Conservation (phyloP, 2,888 invertebrate species). For the Hydriomena furcata region DNA sequence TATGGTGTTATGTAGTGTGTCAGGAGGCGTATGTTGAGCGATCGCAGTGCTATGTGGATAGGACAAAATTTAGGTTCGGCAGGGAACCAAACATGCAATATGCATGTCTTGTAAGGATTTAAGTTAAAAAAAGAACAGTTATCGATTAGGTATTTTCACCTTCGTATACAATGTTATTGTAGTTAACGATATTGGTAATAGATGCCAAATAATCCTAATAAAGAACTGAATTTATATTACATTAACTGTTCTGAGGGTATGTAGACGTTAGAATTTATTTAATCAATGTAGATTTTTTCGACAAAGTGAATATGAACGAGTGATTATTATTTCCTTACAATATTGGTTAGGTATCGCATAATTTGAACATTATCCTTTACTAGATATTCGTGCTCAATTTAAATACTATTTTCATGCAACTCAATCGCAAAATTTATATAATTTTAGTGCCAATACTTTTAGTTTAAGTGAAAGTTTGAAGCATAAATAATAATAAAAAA, state of each 20-base stretch:
- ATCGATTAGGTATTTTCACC: conserved; percentile 76
- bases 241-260: conserved; percentile 83
- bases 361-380: conserved; percentile 31
- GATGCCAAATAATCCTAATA: conserved; percentile 83
- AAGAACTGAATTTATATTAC: conserved; percentile 83
- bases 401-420: conserved; percentile 45
- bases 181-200: conserved; percentile 79
- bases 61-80: conserved; percentile 80
- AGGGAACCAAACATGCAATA: conserved; percentile 67
- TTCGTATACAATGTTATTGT: conserved; percentile 79
- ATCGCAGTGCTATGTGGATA: conserved; percentile 56
- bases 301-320: conserved; percentile 43
- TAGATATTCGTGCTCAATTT: conserved; percentile 57
- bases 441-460: conserved; percentile 79
- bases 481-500: conserved; percentile 53
- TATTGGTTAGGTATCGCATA: conserved; percentile 32
- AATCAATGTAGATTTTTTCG: conserved; percentile 55
- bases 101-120: conserved; percentile 57
- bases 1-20: conserved; percentile 42
- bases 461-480: conserved; percentile 62
- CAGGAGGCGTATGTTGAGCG: conserved; percentile 34
- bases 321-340: conserved; percentile 46
- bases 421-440: conserved; percentile 59
- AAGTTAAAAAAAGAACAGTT: conserved; percentile 68
- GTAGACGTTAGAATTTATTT: conserved; percentile 75